These are phyloP conservation scores for Prorops nasuta DNA, from an alignment of 1,140 invertebrate genomes.

Conservation along the genomic window DNA sequence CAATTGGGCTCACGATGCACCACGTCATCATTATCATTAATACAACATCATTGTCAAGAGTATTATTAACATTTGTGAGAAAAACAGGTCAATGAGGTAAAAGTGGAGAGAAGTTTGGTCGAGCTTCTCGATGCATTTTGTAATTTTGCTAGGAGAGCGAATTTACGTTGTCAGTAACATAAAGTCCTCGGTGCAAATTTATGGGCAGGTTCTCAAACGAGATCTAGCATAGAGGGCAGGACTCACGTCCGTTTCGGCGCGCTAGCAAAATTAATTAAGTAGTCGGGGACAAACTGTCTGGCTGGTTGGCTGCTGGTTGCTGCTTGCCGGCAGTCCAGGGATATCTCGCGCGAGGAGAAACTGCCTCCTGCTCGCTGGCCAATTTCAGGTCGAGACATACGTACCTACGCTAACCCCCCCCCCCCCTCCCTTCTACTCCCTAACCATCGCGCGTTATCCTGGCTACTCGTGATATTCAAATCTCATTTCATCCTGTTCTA, in stretches of 20 bases:
- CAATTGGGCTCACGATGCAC: no score
- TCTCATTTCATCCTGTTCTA: not conserved
- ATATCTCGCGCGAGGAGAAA: not conserved
- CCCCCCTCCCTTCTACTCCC: not conserved
- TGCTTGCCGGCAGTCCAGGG: no score
- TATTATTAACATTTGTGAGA: no score
- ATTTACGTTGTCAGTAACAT: conserved; percentile 14
- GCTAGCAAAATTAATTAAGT: conserved; percentile 5
- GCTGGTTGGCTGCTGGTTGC: no score
- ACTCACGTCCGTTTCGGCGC: not conserved
- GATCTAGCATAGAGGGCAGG: not conserved
- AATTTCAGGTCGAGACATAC: not conserved
- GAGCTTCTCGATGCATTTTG: not conserved
- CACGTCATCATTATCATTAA: no score
- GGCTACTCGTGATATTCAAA: not conserved
- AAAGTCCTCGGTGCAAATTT: conserved; percentile 5
- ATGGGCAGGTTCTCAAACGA: conserved; percentile 1
- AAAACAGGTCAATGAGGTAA: no score
- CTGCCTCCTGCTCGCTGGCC: not conserved
- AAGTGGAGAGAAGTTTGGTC: no score
- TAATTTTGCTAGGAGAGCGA: not conserved
- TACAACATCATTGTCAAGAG: no score
- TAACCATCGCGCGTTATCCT: not conserved
- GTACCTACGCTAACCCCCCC: not conserved
- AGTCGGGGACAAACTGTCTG: conserved; percentile 1